These are phyloP conservation scores for Magallana angulata DNA, from an alignment of 1,140 invertebrate species.

Conservation along the genomic window DNA sequence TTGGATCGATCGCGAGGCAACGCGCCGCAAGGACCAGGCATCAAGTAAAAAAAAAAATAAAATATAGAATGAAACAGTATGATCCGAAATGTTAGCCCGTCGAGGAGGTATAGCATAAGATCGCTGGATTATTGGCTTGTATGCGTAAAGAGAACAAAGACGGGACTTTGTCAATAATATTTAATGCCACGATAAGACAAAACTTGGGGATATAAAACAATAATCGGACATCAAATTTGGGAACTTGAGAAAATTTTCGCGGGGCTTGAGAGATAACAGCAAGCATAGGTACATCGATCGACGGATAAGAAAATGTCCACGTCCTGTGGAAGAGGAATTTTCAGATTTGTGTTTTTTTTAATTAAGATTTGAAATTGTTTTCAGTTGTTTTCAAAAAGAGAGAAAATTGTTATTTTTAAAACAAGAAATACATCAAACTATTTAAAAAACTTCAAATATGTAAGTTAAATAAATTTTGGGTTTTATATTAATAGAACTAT, in stretches of 20 bases:
- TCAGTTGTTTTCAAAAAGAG: no score
- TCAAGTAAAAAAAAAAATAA: not conserved
- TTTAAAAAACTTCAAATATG: no score
- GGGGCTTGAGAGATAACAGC: not conserved
- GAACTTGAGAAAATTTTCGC: constrained; percentile 7
- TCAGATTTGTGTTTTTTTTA: no score
- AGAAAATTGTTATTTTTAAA: no score
- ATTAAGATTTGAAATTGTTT: no score
- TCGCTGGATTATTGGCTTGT: not conserved
- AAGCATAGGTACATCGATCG: not conserved
- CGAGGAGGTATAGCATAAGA: constrained; percentile 11
- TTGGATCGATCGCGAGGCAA: not conserved
- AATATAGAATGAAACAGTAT: no score
- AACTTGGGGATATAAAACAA: constrained; percentile 6
- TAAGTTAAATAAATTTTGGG: no score
- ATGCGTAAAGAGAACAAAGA: constrained; percentile 4
- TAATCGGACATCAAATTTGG: constrained; percentile 22
- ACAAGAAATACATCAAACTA: no score
- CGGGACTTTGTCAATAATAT: not conserved
- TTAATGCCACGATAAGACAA: constrained; percentile 22
- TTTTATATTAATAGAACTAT: no score
- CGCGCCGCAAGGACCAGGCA: not conserved
- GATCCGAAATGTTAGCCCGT: not conserved
- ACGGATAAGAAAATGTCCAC: not conserved
- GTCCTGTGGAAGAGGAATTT: no score